Evolutionary conservation across 2,797 vertebrate species (phyloP).

Genomic region (Ispidina picta): DNA sequence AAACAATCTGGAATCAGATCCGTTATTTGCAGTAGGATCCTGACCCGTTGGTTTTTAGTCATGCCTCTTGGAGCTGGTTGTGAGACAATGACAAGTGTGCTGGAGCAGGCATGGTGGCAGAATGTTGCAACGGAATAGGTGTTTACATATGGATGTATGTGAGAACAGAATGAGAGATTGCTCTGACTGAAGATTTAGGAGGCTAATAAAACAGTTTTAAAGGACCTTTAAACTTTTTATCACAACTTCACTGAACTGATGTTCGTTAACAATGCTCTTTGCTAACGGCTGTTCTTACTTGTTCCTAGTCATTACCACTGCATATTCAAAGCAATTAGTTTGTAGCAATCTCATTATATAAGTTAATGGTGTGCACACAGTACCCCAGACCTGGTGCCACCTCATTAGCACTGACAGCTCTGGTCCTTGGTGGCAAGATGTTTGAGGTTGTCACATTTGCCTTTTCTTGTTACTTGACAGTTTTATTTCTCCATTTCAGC

Average conservation of each 20-base stretch:
- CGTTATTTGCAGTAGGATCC: background rate
- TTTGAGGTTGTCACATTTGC: background rate
- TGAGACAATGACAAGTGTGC: background rate
- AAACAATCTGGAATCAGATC: background rate
- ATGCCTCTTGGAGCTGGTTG: background rate
- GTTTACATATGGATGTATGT: background rate
- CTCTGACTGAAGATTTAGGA: background rate
- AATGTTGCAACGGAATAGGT: background rate
- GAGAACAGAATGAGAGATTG: background rate
- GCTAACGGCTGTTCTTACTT: background rate
- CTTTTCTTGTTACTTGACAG: background rate
- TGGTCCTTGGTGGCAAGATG: background rate
- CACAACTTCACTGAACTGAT: background rate
- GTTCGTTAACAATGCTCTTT: background rate
- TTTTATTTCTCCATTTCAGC: background rate
- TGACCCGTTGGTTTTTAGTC: background rate
- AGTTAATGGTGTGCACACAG: background rate
- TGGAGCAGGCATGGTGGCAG: background rate
- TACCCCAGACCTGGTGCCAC: background rate
- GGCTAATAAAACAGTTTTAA: background rate
- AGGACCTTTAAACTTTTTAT: background rate
- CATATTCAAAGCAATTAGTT: background rate
- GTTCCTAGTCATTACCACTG: background rate
- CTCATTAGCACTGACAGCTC: background rate
- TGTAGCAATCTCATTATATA: background rate